Evolutionary conservation across 2,113 vertebrate species (phyloP).

Genomic region (Todiramphus saurophagus): DNA sequence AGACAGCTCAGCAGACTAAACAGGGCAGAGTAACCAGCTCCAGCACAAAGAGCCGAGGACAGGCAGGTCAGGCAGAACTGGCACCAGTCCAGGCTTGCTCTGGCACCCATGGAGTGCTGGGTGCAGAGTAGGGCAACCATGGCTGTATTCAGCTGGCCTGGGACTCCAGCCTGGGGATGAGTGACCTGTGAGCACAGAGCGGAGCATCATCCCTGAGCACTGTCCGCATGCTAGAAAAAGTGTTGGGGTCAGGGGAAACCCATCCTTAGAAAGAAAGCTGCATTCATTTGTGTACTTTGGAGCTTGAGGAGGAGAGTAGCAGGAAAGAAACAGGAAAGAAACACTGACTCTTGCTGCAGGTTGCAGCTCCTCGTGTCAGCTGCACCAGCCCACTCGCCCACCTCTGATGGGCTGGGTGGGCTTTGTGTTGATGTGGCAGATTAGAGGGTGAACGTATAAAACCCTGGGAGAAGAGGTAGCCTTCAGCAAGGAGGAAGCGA

Average conservation of each 20-base stretch:
- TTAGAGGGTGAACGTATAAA: background rate
- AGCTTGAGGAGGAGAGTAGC: background rate
- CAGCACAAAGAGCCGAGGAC: accelerated
- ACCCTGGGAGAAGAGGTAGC: background rate
- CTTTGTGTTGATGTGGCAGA: background rate
- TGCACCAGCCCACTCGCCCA: background rate
- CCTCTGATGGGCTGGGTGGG: background rate
- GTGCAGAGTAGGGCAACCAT: background rate
- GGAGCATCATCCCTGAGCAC: background rate
- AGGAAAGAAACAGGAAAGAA: background rate
- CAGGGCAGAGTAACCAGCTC: background rate
- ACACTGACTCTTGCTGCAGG: background rate
- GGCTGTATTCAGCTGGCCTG: background rate
- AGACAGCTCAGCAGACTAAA: background rate
- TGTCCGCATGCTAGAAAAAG: background rate
- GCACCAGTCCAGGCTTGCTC: background rate
- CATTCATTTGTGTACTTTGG: background rate
- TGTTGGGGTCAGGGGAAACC: too few species aligned
- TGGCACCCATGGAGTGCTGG: accelerated
- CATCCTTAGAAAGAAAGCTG: background rate
- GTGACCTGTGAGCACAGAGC: background rate
- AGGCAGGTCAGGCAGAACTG: too few species aligned
- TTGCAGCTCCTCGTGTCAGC: accelerated
- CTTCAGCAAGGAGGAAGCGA: background rate
- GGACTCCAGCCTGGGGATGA: background rate